Evolutionary conservation across 2,797 vertebrate genomes (phyloP).

Genomic region (Catostomus latipinnis): DNA sequence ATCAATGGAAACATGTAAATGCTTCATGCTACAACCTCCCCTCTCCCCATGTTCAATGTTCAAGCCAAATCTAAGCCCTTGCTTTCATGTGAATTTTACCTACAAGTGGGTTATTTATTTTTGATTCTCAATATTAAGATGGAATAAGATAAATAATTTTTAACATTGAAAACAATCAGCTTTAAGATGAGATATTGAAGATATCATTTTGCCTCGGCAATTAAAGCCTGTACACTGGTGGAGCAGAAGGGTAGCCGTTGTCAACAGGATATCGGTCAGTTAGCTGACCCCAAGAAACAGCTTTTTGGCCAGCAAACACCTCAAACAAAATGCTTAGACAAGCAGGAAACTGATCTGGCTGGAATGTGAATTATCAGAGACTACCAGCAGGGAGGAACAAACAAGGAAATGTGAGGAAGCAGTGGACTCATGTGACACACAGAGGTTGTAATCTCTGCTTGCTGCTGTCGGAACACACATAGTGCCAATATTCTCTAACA

Average conservation of each 20-base stretch:
- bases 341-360: slow-evolving; percentile 45
- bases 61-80: too few relatives aligned
- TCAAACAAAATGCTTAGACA: slow-evolving; percentile 44
- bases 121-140: too few relatives aligned
- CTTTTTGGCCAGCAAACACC: slow-evolving; percentile 26
- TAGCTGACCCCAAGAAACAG: slow-evolving; percentile 48
- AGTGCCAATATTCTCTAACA: too few relatives aligned
- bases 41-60: too few relatives aligned
- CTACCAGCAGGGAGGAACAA: slow-evolving; percentile 15
- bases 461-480: not conserved
- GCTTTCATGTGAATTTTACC: too few relatives aligned
- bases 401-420: slow-evolving; percentile 17
- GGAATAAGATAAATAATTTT: too few relatives aligned
- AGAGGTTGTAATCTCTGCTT: slow-evolving; percentile 11
- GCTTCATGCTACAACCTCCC: too few relatives aligned
- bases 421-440: slow-evolving; percentile 3
- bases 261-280: slow-evolving; percentile 55
- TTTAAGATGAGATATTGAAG: too few relatives aligned
- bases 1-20: too few relatives aligned
- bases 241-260: slow-evolving; percentile 4
- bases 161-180: too few relatives aligned
- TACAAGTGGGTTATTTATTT: too few relatives aligned
- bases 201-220: not conserved
- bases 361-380: slow-evolving; percentile 44
- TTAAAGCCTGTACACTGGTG: not conserved